A percentile compares a stretch with the other conserved stretches of the same genome.
Evolutionary conservation across 1,140 invertebrate genomes (phyloP).

Genomic region (Microplitis mediator): DNA sequence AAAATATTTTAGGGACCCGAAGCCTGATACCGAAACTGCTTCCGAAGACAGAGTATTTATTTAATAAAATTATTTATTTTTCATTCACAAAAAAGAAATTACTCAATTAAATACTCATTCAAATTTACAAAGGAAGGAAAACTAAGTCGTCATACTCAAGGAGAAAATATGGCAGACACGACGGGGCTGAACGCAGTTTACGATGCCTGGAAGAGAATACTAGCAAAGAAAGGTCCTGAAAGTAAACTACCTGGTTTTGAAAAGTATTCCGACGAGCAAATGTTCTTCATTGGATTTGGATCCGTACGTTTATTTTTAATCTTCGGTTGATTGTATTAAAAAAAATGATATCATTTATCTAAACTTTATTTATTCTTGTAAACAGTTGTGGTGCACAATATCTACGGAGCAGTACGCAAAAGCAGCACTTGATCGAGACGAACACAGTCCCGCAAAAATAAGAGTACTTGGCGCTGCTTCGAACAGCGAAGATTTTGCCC

Average conservation of each 20-base stretch:
- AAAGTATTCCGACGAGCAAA: conserved; percentile 52
- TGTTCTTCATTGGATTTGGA: conserved; percentile 61
- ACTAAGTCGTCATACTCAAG: too few species aligned
- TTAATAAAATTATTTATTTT: too few species aligned
- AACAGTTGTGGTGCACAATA: conserved; percentile 7
- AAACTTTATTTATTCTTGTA: not conserved
- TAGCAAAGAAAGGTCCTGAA: not conserved
- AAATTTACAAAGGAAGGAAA: too few species aligned
- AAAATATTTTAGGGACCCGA: conserved; percentile 8
- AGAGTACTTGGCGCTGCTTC: conserved; percentile 18
- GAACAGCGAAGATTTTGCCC: conserved; percentile 17
- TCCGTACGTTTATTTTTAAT: conserved; percentile 46
- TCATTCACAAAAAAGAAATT: too few species aligned
- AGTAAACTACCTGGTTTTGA: conserved; percentile 55
- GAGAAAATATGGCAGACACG: too few species aligned
- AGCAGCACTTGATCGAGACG: not conserved
- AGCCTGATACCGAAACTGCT: not conserved
- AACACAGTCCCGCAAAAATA: not conserved
- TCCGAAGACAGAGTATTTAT: too few species aligned
- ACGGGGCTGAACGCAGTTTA: too few species aligned
- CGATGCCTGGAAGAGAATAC: not conserved
- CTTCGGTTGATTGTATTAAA: too few species aligned
- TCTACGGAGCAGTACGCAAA: conserved; percentile 6
- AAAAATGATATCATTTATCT: not conserved
- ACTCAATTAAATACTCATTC: too few species aligned